These are phyloP conservation scores for Vandiemenella viatica DNA, from an alignment of 2,888 invertebrate species.

Conservation along the genomic window DNA sequence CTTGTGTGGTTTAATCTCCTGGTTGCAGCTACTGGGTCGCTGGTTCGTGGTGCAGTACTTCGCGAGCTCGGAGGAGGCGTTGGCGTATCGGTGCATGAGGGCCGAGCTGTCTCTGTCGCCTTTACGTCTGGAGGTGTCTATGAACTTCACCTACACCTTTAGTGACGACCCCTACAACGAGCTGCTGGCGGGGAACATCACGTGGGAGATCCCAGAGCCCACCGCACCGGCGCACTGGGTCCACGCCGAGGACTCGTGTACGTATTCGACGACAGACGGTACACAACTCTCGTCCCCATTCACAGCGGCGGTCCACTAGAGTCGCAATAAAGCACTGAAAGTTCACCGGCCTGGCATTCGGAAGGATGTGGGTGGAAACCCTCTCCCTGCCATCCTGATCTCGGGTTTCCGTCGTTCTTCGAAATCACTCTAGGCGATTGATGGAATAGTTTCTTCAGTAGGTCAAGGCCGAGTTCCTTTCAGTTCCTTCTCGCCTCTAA, in stretches of 20 bases:
- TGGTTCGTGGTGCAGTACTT: slow-evolving; percentile 84
- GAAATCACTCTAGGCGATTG: too few species aligned
- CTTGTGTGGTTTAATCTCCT: not conserved
- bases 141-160: slow-evolving; percentile 80
- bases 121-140: slow-evolving; percentile 50
- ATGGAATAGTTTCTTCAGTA: too few species aligned
- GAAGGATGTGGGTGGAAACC: too few species aligned
- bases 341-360: too few species aligned
- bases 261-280: too few species aligned
- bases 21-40: slow-evolving; percentile 53
- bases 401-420: too few species aligned
- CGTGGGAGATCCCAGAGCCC: slow-evolving; percentile 64
- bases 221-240: slow-evolving; percentile 69
- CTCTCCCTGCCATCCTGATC: too few species aligned
- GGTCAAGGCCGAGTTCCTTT: too few species aligned
- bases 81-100: slow-evolving; percentile 74
- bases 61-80: slow-evolving; percentile 73
- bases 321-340: too few species aligned
- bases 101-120: slow-evolving; percentile 47
- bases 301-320: too few species aligned
- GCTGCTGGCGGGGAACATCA: slow-evolving; percentile 67
- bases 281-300: too few species aligned
- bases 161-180: slow-evolving; percentile 72
- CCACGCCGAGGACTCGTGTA: slow-evolving; percentile 72
- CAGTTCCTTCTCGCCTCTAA: too few species aligned